phyloP scores from a whole-genome alignment of 2,888 invertebrate species.

The Phengaris alcon region DNA sequence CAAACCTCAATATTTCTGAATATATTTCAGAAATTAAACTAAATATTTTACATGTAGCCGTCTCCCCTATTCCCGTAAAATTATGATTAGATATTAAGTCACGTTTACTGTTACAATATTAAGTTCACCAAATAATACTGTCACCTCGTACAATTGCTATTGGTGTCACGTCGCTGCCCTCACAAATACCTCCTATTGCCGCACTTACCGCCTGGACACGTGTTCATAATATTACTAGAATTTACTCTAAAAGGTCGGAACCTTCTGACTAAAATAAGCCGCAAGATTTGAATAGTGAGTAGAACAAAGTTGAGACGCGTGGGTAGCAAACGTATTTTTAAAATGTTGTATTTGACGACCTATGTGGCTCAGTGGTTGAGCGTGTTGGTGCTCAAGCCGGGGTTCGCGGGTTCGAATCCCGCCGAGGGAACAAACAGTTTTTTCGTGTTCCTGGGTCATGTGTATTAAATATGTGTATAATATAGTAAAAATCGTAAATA shows the following conservation, averaged over 20 bases:
- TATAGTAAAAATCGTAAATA: too few species aligned
- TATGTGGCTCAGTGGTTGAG: too few species aligned
- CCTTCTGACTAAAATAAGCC: slow-evolving; percentile 1
- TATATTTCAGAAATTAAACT: too few species aligned
- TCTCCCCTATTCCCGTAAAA: neutral
- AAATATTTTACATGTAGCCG: too few species aligned
- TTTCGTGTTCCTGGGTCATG: too few species aligned
- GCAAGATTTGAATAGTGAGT: slow-evolving; percentile 2
- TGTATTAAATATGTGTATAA: too few species aligned
- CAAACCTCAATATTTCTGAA: too few species aligned
- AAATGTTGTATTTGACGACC: neutral
- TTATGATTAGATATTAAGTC: neutral
- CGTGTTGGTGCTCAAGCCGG: too few species aligned
- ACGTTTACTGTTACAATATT: slow-evolving; percentile 1
- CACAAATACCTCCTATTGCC: slow-evolving; percentile 19
- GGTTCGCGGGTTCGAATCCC: too few species aligned
- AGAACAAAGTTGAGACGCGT: neutral
- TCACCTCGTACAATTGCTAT: slow-evolving; percentile 9
- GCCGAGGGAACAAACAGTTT: too few species aligned
- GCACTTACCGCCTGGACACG: slow-evolving; percentile 9
- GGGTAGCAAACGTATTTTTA: neutral
- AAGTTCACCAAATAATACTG: slow-evolving; percentile 15
- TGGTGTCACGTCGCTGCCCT: slow-evolving; percentile 20
- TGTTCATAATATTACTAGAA: slow-evolving; percentile 22
- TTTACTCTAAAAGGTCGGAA: slow-evolving; percentile 13